Evolutionary conservation across 2,888 invertebrate species (phyloP).

Genomic region (Argynnis bischoffii): DNA sequence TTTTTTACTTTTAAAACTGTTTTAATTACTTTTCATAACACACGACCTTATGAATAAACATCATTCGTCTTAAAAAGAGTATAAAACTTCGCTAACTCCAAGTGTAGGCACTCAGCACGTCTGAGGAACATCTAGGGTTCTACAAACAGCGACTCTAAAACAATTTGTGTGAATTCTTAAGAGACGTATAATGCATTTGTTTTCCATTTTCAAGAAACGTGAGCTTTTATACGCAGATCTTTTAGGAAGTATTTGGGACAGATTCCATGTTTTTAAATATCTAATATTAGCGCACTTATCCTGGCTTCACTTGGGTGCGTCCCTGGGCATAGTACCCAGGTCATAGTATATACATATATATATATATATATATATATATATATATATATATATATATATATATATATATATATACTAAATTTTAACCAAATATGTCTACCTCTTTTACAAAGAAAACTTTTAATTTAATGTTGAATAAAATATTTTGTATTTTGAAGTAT

Average conservation of each 20-base stretch:
- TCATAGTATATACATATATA: too few relatives aligned
- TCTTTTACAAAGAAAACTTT: too few relatives aligned
- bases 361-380: too few relatives aligned
- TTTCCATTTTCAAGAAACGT: constrained; percentile 34
- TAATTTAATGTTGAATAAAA: too few relatives aligned
- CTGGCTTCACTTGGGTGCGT: neutral
- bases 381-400: too few relatives aligned
- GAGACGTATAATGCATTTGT: constrained; percentile 39
- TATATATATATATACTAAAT: too few relatives aligned
- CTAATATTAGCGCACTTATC: neutral
- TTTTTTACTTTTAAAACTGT: constrained; percentile 8
- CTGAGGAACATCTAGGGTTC: constrained; percentile 41
- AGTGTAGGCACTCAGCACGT: constrained; percentile 42
- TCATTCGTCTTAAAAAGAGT: constrained; percentile 16
- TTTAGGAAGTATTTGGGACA: neutral
- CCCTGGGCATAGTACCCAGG: too few relatives aligned
- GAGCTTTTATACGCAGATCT: constrained; percentile 7
- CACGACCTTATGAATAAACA: neutral
- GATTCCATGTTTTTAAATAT: neutral
- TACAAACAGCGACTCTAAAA: constrained; percentile 43
- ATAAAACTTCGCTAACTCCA: constrained; percentile 15
- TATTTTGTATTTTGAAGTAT: too few relatives aligned
- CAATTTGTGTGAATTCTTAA: constrained; percentile 40
- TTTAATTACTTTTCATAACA: constrained; percentile 2
- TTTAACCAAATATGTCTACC: too few relatives aligned